phyloP scores from a whole-genome alignment of 1,140 invertebrate genomes.

The Drosophila teissieri region DNA sequence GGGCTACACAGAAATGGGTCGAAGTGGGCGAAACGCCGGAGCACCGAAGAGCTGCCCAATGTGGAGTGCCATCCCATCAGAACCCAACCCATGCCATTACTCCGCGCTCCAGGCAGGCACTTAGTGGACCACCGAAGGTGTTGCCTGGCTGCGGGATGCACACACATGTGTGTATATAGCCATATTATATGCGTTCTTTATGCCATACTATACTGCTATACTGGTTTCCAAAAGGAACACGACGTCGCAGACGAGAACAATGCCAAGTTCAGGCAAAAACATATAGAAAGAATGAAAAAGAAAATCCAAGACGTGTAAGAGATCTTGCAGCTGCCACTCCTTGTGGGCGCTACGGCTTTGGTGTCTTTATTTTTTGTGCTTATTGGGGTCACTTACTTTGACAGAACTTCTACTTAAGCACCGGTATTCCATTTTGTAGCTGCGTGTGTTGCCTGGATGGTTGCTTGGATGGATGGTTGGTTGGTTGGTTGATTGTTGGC shows the following conservation, averaged over 20 bases:
- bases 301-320: constrained; percentile 26
- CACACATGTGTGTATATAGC: constrained; percentile 34
- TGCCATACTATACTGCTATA: constrained; percentile 68
- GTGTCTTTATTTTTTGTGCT: constrained; percentile 61
- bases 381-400: constrained; percentile 85
- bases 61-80: background rate
- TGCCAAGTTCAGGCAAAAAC: constrained; percentile 75
- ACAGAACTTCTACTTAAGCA: constrained; percentile 84
- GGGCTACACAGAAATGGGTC: constrained; percentile 59
- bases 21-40: constrained; percentile 38
- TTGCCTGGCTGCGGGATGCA: constrained; percentile 59
- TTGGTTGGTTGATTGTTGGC: constrained; percentile 33
- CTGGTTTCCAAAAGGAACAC: constrained; percentile 77
- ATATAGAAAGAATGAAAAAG: constrained; percentile 19
- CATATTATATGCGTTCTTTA: constrained; percentile 58
- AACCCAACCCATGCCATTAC: constrained; percentile 50
- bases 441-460: constrained; percentile 42
- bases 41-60: background rate
- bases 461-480: background rate
- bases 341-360: constrained; percentile 43
- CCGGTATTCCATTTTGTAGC: constrained; percentile 84
- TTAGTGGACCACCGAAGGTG: constrained; percentile 73
- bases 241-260: constrained; percentile 58
- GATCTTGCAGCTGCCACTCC: constrained; percentile 58
- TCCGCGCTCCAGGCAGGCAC: constrained; percentile 34